Base-by-base conservation (phyloP, 2,888 invertebrate species). In the Ectobius pallidus region DNA sequence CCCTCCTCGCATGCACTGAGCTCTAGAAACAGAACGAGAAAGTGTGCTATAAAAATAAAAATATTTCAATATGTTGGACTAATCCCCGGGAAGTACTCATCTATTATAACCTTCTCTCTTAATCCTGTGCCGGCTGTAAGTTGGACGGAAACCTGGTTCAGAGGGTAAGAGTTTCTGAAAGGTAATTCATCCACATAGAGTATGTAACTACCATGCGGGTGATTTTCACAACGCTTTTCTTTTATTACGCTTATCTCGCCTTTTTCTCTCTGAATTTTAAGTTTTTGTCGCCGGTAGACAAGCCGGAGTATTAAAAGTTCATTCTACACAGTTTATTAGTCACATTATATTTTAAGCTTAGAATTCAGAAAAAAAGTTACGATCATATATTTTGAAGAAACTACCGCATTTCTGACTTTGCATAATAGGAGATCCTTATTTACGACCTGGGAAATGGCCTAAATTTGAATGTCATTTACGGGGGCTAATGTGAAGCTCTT, bases 1-100 rank as follows among this genome's bases (percentile, higher is more conserved):
- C 27, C n/a, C n/a, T n/a, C 16, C 25, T 30, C 27, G 25, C 25
- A 9, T 14, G 6, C 25, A 6, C 46, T n/a, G 46, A 6, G 39
- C 39, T 20, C 22, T 25, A 20, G 20, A 25, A 52, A 11, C 4
- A 14, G 20, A 14, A 22, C 52, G 69, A 73, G 73, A 77, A 78
- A 52, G 11, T 52, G 30, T 22, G 16, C n/a, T 79, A 77, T 78
- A 76, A 78, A 80, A 81, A 81, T 80, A 82, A 82, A 82, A 82
- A 83, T 83, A 82, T 83, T 83, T 82, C 83, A 83, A 82, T 82
- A 82, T 81, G 82, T 81, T 81, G 80, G 78, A 81, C 81, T 83
- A 83, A 83, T 83, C 83, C 83, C 49, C 79, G 78, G 69, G 79
- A 81, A 83, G 83, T 82, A 83, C 81, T 82, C 83, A 83, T 82